Evolutionary conservation across 2,888 invertebrate species (phyloP).

Genomic region (Troglohyphantes excavatus): DNA sequence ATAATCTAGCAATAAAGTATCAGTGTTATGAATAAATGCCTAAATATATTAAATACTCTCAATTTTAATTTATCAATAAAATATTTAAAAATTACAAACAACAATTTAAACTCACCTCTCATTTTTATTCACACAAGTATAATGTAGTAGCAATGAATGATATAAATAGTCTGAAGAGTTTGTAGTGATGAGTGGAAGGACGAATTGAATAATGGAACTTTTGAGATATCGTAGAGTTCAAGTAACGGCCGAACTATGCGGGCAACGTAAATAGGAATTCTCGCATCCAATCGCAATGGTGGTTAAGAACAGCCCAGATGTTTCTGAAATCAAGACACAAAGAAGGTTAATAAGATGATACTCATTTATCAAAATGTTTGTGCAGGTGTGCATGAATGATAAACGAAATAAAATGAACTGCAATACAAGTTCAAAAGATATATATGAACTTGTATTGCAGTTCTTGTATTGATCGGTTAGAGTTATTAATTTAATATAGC

Average conservation of each 20-base stretch:
- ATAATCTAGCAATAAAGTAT: too few species aligned
- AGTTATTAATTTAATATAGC: too few species aligned
- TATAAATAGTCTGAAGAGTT: not conserved
- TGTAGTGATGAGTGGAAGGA: not conserved
- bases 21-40: too few species aligned
- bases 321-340: constrained; percentile 64
- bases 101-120: constrained; percentile 47
- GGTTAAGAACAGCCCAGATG: constrained; percentile 62
- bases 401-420: too few species aligned
- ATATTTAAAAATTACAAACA: not conserved
- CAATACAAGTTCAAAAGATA: too few species aligned
- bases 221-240: constrained; percentile 8
- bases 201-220: constrained; percentile 27
- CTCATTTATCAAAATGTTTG: constrained; percentile 50
- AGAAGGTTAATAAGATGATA: constrained; percentile 66
- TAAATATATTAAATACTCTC: too few species aligned
- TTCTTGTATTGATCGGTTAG: too few species aligned
- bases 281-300: constrained; percentile 24
- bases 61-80: too few species aligned
- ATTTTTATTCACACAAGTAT: not conserved
- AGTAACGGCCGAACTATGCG: constrained; percentile 43
- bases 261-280: constrained; percentile 20
- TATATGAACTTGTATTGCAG: too few species aligned
- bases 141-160: not conserved
- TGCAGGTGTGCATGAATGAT: constrained; percentile 28